A percentile compares a stretch with the other conserved stretches of the same genome.
Evolutionary conservation across 2,113 vertebrate genomes (phyloP).

Genomic region (Tautogolabrus adspersus): DNA sequence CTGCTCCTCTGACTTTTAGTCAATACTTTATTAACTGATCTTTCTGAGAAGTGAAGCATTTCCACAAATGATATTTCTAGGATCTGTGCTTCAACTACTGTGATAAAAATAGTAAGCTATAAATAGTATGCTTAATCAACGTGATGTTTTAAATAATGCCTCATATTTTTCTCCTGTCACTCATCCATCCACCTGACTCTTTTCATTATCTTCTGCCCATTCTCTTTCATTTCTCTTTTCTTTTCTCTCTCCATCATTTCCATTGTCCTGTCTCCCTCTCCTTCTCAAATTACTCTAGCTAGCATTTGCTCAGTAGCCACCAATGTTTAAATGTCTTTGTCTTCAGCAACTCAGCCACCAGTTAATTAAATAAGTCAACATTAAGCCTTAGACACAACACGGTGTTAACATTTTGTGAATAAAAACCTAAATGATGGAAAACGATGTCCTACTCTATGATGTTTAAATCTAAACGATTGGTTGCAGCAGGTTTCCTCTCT

Average conservation of each 20-base stretch:
- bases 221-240: background rate
- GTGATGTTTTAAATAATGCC: background rate
- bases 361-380: slow-evolving; percentile 26
- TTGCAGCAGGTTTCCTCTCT: background rate
- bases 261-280: background rate
- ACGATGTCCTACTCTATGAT: background rate
- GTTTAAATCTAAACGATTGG: slow-evolving; percentile 13
- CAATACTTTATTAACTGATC: background rate
- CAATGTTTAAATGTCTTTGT: slow-evolving; percentile 18
- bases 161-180: background rate
- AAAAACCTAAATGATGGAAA: background rate
- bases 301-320: background rate
- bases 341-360: slow-evolving; percentile 15
- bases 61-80: background rate
- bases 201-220: slow-evolving; percentile 2
- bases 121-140: background rate
- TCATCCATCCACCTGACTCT: background rate
- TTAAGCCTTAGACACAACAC: background rate
- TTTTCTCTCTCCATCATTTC: slow-evolving; percentile 5
- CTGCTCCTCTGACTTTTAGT: background rate
- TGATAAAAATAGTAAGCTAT: background rate
- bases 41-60: background rate
- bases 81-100: background rate
- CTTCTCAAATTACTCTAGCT: slow-evolving; percentile 23
- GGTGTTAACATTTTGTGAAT: background rate